These are phyloP conservation scores for Hycleus phaleratus DNA, from an alignment of 1,140 invertebrate genomes.

Conservation along the genomic window DNA sequence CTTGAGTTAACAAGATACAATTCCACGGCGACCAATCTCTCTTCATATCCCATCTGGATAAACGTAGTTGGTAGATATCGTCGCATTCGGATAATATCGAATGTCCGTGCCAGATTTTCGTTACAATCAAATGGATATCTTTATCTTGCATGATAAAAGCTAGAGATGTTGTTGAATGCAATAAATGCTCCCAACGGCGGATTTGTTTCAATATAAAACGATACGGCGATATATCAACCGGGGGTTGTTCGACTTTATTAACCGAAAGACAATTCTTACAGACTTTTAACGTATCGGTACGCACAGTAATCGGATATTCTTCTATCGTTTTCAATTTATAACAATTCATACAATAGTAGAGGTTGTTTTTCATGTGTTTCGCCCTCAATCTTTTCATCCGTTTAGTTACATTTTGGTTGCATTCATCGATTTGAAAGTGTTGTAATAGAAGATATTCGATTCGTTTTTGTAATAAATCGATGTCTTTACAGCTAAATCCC, in stretches of 20 bases:
- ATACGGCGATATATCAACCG: constrained; percentile 53
- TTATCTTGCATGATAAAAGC: constrained; percentile 53
- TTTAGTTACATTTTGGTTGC: constrained; percentile 46
- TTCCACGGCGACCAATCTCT: constrained; percentile 67
- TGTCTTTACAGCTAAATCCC: constrained; percentile 42
- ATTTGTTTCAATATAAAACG: constrained; percentile 52
- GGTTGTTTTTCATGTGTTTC: constrained; percentile 44
- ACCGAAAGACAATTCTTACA: constrained; percentile 49
- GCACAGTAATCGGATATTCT: constrained; percentile 43
- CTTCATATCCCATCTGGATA: constrained; percentile 50
- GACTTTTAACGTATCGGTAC: constrained; percentile 39
- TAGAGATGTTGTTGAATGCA: constrained; percentile 48
- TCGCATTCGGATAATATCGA: constrained; percentile 54
- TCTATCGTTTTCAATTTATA: constrained; percentile 46
- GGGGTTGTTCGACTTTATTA: constrained; percentile 42
- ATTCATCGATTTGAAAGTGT: constrained; percentile 46
- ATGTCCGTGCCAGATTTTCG: constrained; percentile 58
- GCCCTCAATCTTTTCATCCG: constrained; percentile 43
- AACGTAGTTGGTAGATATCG: constrained; percentile 49
- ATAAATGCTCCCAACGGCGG: constrained; percentile 49
- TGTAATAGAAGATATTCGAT: constrained; percentile 47
- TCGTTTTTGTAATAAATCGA: constrained; percentile 51
- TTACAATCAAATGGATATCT: constrained; percentile 57
- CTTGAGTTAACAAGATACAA: constrained; percentile 56
- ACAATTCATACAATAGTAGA: constrained; percentile 48